Base-by-base conservation (phyloP, 2,888 invertebrate species). In the Endomychus coccineus region DNA sequence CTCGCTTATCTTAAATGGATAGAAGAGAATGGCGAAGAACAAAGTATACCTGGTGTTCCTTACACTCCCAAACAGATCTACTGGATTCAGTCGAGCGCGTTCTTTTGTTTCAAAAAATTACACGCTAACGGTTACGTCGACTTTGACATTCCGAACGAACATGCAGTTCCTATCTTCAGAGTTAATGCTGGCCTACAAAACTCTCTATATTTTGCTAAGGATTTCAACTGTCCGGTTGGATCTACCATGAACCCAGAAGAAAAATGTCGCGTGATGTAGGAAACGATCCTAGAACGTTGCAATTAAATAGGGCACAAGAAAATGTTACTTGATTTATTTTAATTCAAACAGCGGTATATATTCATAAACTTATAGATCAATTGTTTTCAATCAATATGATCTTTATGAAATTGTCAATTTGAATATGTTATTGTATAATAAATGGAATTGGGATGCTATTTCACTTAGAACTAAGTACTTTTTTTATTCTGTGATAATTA, bases 1-100 rank as follows among this genome's bases (percentile, higher is more conserved):
- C 71, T 75, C 46, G 89, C 87, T 1, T 88, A 89, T 61, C 71
- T 76, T 32, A 72, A 74, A 4, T 87, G 83, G 83, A 74, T 72
- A 0, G 63, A 70, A 5, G 68, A 75, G 5, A 73, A 84, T 55
- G 76, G 78, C 0, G 66, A 68, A 1, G 86, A 86, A 51, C 62
- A 67, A 0, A 69, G 70, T 16, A 67, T 88, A 7, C 86, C 87
- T 0, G 86, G 84, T 1, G 66, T 88, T 1, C 69, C 77, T 31
- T 83, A 73, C 51, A 70, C 75, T 1, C 78, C 80, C 0, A 70
- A 71, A 62, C 71, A 71, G 50, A 43, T 72, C 27, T 71, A 71
- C 48, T 72, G 71, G 71, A 52, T 58, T 10, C 50, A 49, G 49
- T 42, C 49, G 3, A 50, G 50, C 17, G 51, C 48, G 4, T 54